Base-by-base conservation (phyloP, 2,888 invertebrate species). In the Thysanoteuthis rhombus region DNA sequence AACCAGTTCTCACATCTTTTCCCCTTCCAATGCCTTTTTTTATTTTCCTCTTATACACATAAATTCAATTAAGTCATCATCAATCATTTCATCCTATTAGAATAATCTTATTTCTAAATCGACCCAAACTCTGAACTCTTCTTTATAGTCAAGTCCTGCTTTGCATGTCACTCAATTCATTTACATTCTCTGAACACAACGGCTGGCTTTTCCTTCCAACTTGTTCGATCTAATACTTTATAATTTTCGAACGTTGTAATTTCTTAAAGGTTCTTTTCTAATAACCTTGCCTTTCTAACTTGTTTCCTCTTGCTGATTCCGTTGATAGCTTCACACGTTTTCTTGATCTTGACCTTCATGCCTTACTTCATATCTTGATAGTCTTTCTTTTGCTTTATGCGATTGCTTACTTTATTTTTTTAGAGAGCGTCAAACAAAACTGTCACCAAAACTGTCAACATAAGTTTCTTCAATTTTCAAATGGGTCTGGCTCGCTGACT, bases 31-130 rank as follows among this genome's bases (percentile, higher is more conserved):
- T 36, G 12, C n/a, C n/a, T 16, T 0, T n/a, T 75, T 75, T 36
- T 16, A 75, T n/a, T 75, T 36, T 75, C n/a, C 75, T 75, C 75
- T 75, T 75, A 75, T 75, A 75, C 0, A 12, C 16, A n/a, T 75
- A 75, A 75, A 75, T 75, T 75, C 75, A 75, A 75, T 75, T 75
- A 75, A 75, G 75, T 75, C 75, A 75, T 75, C 75, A 75, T 75
- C 75, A 75, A 75, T 75, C 75, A 75, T 75, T 75, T 75, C n/a
- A 75, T 75, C 75, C 75, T 75, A 75, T 75, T 75, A 75, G 36
- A 75, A 75, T 75, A 75, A 75, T 75, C 75, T 75, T 75, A 75
- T 75, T 75, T 75, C 75, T 16, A 75, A 75, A 75, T 75, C 75
- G n/a, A 75, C 75, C 75, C 75, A 36, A 16, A 16, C 75, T 16